These are phyloP conservation scores for Aramus guarauna DNA, from an alignment of 2,113 vertebrate species.

Conservation along the genomic window DNA sequence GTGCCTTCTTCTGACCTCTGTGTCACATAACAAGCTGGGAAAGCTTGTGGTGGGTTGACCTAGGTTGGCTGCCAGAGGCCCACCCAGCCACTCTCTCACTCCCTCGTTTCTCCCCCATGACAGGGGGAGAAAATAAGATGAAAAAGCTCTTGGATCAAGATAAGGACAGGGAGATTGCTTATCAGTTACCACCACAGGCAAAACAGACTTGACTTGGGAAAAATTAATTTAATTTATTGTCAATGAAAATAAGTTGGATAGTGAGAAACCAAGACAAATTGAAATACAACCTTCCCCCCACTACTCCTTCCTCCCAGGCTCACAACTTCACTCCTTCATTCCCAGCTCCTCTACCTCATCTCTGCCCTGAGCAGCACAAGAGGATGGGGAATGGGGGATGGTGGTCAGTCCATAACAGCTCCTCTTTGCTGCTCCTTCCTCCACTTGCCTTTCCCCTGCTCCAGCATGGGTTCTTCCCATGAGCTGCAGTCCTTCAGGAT, in stretches of 20 bases:
- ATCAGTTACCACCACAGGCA: background rate
- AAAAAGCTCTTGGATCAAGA: background rate
- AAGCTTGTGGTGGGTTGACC: background rate
- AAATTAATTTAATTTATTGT: background rate
- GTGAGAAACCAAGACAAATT: background rate
- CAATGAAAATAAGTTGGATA: background rate
- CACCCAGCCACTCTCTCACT: background rate
- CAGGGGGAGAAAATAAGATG: background rate
- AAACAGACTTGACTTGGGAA: background rate
- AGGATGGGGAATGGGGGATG: background rate
- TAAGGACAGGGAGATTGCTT: background rate
- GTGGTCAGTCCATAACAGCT: background rate
- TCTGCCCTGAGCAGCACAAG: rapidly evolving
- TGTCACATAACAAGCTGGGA: background rate
- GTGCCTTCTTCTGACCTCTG: background rate
- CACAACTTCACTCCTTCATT: background rate
- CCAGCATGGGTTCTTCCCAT: background rate
- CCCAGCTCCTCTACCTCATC: background rate
- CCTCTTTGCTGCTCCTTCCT: background rate
- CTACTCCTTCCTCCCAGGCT: background rate
- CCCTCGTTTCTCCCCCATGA: background rate
- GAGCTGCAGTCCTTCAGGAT: background rate
- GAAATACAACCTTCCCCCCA: background rate
- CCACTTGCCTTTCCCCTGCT: no score
- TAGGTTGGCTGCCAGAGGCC: background rate